Evolutionary conservation across 2,888 invertebrate species (phyloP), one percentile per base, ranked within the genome.

Genomic region (Metopia argyrocephala): DNA sequence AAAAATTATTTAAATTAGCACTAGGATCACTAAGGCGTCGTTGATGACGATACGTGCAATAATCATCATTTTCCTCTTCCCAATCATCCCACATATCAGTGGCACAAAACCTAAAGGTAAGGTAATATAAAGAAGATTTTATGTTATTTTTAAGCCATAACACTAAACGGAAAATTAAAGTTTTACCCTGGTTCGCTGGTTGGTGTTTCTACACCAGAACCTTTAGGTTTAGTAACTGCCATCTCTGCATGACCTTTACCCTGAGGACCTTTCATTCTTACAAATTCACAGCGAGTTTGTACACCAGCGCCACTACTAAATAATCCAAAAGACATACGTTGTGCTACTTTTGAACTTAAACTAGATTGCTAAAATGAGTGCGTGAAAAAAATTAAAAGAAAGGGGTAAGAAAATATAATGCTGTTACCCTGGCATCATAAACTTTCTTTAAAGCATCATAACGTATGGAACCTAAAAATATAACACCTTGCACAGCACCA

Each of bases 211-310:
- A 96, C 96, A 0, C 98, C 98, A 18, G 96, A 96, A 86, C 96
- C 96, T 89, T 95, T 95, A 27, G 96, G 96, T 87, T 96, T 94
- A n/a, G 96, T 95, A 62, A 97, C 97, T 1, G 98, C 98, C 96
- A 99, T 98, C 92, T 99, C 98, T 0, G 98, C 98, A 91, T 97
- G 96, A 0, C 96, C 97, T 92, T 98, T 98, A 84, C 97, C 97
- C 88, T 96, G 95, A 15, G 99, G 99, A 15, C 99, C 99, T 91
- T 98, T 96, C 98, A 99, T 98, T 79, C 98, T 93, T 62, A 99
- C 98, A 92, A 98, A 99, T 92, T 99, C 99, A 88, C 98, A 96
- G 74, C 98, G 93, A 0, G 91, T 91, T 90, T 96, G 96, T 66
- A 94, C 93, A 68, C 93, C 92, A 79, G 93, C 92, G 74, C 94